Conservation (phyloP, 92 coral and sea anemone genomes). For the Bergia sp. region DNA sequence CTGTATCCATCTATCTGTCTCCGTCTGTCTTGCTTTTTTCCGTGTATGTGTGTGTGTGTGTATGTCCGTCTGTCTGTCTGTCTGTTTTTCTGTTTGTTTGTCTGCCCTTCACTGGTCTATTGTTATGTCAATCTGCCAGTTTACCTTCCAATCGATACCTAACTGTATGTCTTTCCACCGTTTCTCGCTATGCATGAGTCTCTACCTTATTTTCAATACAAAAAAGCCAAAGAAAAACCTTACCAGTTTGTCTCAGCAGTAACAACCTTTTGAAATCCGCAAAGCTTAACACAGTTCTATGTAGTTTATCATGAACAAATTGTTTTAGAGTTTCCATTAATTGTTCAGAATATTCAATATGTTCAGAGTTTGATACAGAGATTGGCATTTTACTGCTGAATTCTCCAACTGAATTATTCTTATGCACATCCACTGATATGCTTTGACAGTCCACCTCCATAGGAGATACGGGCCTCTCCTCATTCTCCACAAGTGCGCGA, state of each 20-base stretch:
- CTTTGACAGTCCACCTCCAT: conserved; percentile 80
- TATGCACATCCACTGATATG: conserved; percentile 33
- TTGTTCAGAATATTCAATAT: conserved; percentile 64
- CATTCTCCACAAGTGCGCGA: conserved; percentile 44
- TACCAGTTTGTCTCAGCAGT: conserved; percentile 88
- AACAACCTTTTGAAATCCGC: conserved; percentile 89
- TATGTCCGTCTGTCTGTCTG: too few relatives aligned
- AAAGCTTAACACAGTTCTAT: conserved; percentile 85
- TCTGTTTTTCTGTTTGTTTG: too few relatives aligned
- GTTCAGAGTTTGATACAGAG: conserved; percentile 61
- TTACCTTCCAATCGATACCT: too few relatives aligned
- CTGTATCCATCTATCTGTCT: too few relatives aligned
- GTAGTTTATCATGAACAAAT: conserved; percentile 86
- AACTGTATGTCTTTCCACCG: too few relatives aligned
- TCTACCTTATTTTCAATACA: too few relatives aligned
- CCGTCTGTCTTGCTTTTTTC: too few relatives aligned
- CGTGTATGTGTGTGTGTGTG: too few relatives aligned
- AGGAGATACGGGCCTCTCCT: conserved; percentile 50
- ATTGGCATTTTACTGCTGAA: conserved; percentile 39
- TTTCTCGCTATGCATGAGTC: not conserved
- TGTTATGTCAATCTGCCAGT: too few relatives aligned
- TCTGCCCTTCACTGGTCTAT: too few relatives aligned
- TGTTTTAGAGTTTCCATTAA: conserved; percentile 63
- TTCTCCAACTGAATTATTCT: conserved; percentile 32
- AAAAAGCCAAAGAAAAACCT: conserved; percentile 11